phyloP scores from a whole-genome alignment of 1,140 invertebrate species.

The Sitobion miscanthi region DNA sequence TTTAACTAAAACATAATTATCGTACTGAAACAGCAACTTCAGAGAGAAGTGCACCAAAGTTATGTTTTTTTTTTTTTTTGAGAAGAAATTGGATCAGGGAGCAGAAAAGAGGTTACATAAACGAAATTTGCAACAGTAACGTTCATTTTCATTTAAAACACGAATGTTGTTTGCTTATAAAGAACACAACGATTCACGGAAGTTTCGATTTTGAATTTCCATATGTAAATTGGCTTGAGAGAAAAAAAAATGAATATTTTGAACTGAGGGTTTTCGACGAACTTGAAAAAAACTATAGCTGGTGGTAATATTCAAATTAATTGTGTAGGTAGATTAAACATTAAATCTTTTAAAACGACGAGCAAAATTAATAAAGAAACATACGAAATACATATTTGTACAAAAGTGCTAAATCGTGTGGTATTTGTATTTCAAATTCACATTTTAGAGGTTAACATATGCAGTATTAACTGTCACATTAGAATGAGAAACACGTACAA shows the following conservation, averaged over 20 bases:
- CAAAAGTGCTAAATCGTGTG: background rate
- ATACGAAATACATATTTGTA: background rate
- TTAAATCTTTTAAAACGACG: background rate
- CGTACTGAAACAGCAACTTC: background rate
- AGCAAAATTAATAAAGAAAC: background rate
- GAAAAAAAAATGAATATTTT: background rate
- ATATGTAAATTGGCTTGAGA: slow-evolving; percentile 27
- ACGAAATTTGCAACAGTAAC: background rate
- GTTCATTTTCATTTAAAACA: slow-evolving; percentile 32
- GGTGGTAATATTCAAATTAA: background rate
- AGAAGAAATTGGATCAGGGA: background rate
- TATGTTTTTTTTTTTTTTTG: background rate
- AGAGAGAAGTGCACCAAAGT: background rate
- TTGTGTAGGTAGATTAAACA: background rate
- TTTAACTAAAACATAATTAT: slow-evolving; percentile 1
- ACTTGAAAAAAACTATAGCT: background rate
- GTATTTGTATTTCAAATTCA: background rate
- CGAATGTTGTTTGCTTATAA: background rate
- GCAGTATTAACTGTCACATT: background rate
- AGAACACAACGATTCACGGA: background rate
- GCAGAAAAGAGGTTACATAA: too few species aligned
- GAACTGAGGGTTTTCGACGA: background rate
- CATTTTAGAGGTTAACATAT: background rate
- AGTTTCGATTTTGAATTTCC: slow-evolving; percentile 36
- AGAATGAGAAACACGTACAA: background rate